Base-by-base conservation (phyloP, 2,113 vertebrate species). In the Toxotes jaculatrix region DNA sequence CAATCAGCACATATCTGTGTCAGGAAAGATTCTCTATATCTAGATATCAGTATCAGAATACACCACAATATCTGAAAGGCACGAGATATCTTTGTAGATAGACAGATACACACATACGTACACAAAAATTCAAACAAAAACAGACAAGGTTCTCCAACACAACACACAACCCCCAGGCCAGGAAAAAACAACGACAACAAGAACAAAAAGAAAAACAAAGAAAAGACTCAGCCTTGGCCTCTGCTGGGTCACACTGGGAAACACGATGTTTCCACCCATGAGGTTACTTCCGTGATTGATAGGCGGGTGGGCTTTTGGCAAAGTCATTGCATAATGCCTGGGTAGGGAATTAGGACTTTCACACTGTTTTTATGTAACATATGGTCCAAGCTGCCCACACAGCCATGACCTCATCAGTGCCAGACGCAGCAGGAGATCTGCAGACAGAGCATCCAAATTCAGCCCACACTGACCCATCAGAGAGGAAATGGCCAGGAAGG, bases 341-440 rank as follows among this genome's bases (percentile, higher is more conserved):
- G 38, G 83, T 27, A 47, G 73, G 83, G 87, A 86, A 90, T 91
- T 89, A 86, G 73, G 82, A 71, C 89, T 87, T 89, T 93, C 82
- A 87, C 90, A 91, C 86, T 65, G 83, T 80, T 90, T 91, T 85
- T 80, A 86, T 89, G 73, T 72, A 92, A 85, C 93, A 93, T 92
- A 92, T 90, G 91, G 84, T 82, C 45, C 7, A 23, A 67, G 53
- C 77, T 77, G 80, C 85, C 69, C 86, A 90, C 85, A 51, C 82
- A 83, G 42, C 36, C 69, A 51, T 70, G 79, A 79, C 80, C 70
- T 90, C 76, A 85, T 86, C 88, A 12, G 47, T n/a, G 72, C 90
- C 82, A 89, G 74, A 79, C 84, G 5, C 74, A 53, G 89, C 63
- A 42, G 70, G 89, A 73, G 61, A 76, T 85, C 88, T 74, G n/a